Conservation (phyloP, 1,140 invertebrate species). For the Drosophila bocqueti region DNA sequence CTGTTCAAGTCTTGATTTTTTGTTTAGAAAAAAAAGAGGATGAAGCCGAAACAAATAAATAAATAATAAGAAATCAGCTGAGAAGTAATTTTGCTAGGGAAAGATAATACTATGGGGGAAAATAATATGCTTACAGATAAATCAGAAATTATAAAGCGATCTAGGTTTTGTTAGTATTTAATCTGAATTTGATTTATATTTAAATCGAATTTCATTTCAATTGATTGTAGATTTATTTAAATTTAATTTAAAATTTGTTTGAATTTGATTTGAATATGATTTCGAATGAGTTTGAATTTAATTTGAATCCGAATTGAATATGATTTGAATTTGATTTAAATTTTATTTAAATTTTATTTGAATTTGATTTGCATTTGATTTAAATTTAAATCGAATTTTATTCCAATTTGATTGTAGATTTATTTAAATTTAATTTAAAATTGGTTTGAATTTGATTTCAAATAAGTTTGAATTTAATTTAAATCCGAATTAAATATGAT, state of each 20-base stretch:
- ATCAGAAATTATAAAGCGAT: not conserved
- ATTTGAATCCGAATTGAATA: too few relatives aligned
- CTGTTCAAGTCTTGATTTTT: not conserved
- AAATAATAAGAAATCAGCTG: not conserved
- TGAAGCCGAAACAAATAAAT: not conserved
- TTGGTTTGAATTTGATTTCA: not conserved
- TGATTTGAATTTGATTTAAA: too few relatives aligned
- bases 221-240: not conserved
- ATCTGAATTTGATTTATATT: not conserved
- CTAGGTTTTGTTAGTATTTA: too few relatives aligned
- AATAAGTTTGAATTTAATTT: not conserved
- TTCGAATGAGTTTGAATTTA: not conserved
- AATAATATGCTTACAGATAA: not conserved
- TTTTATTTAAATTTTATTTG: too few relatives aligned
- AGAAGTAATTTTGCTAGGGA: not conserved
- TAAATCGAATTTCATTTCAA: not conserved
- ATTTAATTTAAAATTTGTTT: not conserved
- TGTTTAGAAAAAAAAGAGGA: not conserved
- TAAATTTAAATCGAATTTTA: too few relatives aligned
- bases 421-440: not conserved
- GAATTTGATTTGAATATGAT: not conserved
- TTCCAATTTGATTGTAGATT: too few relatives aligned
- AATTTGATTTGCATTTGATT: too few relatives aligned
- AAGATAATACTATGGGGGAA: not conserved
- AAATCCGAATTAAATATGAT: not conserved